Base-by-base conservation (phyloP, 2,888 invertebrate genomes). In the Lochmaea capreae region DNA sequence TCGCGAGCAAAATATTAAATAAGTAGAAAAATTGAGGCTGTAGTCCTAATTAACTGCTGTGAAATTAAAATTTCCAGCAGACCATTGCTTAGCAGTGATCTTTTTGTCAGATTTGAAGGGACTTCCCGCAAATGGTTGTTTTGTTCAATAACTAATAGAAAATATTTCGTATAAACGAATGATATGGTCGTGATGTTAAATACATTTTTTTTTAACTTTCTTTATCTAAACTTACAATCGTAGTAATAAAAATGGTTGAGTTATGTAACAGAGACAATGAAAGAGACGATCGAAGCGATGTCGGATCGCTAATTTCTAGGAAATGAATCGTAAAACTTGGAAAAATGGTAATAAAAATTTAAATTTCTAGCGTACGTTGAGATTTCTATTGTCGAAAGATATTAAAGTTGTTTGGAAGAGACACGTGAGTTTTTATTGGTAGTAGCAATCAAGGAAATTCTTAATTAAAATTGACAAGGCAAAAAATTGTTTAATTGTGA, bases 211-310 rank as follows among this genome's bases (percentile, higher is more conserved):
- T 39, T 5, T 39, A 1, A 16, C n/a, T 52, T n/a, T n/a, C 16
- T 65, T 49, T 52, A 65, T 65, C 65, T 65, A 12, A 65, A 65
- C 11, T 52, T 11, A 52, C 14, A 49, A 65, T 65, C 65, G 22
- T 22, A 26, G 14, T 16, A 46, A 65, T 65, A 65, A 65, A 65
- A 52, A 26, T 18, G 2, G 22, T 22, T 12, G 26, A 65, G 49
- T 65, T 65, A 65, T 65, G 16, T 65, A 65, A 65, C 49, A n/a
- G 10, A 49, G 12, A 26, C n/a, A 9, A 49, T 52, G 26, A 49
- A 39, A 65, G 65, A 26, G 46, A 49, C 46, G 49, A 49, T 43
- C 43, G 16, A 63, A 63, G 46, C 46, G 42, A 63, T 52, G 52
- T 52, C 43, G 43, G 11, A 0, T 18, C 46, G 65, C 22, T 49